Evolutionary conservation across 2,888 invertebrate species (phyloP).

Genomic region (Operophtera brumata): DNA sequence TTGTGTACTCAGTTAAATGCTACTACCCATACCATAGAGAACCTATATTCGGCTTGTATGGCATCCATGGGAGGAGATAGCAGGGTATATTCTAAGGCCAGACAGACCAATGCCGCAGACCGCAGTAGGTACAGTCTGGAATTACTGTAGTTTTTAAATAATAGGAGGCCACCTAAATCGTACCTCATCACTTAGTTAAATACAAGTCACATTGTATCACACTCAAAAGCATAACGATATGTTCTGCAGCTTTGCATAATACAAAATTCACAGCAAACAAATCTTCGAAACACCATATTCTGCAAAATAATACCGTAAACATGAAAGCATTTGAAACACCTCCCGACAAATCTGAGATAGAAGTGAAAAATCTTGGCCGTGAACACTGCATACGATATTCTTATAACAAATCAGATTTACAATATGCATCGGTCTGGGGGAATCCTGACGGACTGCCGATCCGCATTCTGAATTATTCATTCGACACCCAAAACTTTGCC

Average conservation of each 20-base stretch:
- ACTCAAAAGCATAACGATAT: too few relatives aligned
- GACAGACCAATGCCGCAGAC: too few relatives aligned
- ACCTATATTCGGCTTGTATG: too few relatives aligned
- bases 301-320: constrained; percentile 35
- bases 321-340: constrained; percentile 35
- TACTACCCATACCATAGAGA: too few relatives aligned
- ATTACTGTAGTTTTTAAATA: background rate
- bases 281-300: background rate
- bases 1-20: too few relatives aligned
- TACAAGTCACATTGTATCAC: too few relatives aligned
- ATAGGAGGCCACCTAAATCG: too few relatives aligned
- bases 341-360: constrained; percentile 46
- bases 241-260: too few relatives aligned
- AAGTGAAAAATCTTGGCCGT: constrained; percentile 58
- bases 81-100: too few relatives aligned
- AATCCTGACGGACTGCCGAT: constrained; percentile 73
- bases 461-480: constrained; percentile 77
- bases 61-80: too few relatives aligned
- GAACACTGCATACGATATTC: constrained; percentile 63
- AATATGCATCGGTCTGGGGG: constrained; percentile 66
- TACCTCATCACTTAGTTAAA: too few relatives aligned
- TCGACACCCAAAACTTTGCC: constrained; percentile 61
- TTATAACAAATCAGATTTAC: constrained; percentile 65
- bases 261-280: background rate
- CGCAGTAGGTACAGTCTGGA: too few relatives aligned